Percentiles rank a stretch among this genome's conserved stretches.
phyloP scores from a whole-genome alignment of 1,140 invertebrate species.

The Dufourea novaeangliae region DNA sequence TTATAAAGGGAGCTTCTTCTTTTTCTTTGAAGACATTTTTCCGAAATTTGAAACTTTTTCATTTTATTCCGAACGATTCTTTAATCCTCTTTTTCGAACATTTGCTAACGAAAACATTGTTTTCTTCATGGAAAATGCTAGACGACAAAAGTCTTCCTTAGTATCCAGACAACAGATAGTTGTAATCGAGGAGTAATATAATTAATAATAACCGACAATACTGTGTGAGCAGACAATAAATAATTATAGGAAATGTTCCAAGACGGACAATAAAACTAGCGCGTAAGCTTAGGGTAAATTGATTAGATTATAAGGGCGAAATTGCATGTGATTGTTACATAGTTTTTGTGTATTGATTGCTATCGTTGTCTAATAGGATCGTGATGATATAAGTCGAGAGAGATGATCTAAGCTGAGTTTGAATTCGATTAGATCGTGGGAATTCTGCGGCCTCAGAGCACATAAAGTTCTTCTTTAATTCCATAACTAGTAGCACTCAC shows the following conservation, averaged over 20 bases:
- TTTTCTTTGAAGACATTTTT: neutral
- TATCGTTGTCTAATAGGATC: neutral
- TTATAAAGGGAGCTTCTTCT: neutral
- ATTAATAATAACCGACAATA: conserved; percentile 78
- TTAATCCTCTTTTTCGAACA: neutral
- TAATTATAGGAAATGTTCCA: conserved; percentile 75
- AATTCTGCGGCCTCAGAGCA: neutral
- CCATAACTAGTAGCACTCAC: neutral
- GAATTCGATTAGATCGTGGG: neutral
- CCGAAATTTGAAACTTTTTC: neutral
- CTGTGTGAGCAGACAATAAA: conserved; percentile 81
- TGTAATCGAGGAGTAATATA: conserved; percentile 63
- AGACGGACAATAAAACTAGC: conserved; percentile 72
- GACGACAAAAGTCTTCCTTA: conserved; percentile 76
- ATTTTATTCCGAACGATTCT: neutral
- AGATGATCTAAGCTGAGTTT: too few relatives aligned
- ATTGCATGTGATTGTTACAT: conserved; percentile 41
- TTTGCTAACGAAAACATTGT: conserved; percentile 7
- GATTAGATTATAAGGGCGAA: conserved; percentile 37
- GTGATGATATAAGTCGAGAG: too few relatives aligned
- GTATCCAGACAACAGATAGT: conserved; percentile 78
- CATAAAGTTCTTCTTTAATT: too few relatives aligned
- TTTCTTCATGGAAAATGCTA: conserved; percentile 31
- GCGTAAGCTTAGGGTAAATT: conserved; percentile 47
- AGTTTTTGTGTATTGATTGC: conserved; percentile 4